Evolutionary conservation across 1,140 invertebrate genomes (phyloP), one percentile per base, ranked within the genome.

Genomic region (Orchesella cincta): DNA sequence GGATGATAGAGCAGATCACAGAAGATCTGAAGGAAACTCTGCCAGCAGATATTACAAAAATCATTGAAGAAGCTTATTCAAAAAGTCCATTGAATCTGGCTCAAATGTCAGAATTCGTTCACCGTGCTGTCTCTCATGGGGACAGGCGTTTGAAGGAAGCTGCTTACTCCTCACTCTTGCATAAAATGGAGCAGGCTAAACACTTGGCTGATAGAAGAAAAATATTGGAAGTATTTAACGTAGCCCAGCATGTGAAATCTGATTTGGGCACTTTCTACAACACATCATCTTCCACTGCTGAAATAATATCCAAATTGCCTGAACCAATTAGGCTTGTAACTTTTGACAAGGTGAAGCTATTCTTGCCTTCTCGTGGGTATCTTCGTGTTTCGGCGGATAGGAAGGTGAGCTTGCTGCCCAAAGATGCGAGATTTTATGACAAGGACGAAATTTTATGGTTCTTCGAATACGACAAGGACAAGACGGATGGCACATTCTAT

Each of bases 391-490:
- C 34, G 0, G 46, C 73, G 0, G 77, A 78, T 20, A n/a, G 73
- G 34, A 78, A 78, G 34, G 73, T 78, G 1, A 75, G 54, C n/a
- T 31, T 78, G 18, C 73, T 78, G 12, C 77, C 77, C 5, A 46
- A 78, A 46, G 77, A 78, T 26, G 62, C 26, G 26, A 39, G 62
- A 36, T 78, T 78, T 35, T 78, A 75, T 36, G 73, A 75, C 52
- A 78, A 71, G 26, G 77, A 78, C 33, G 77, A 78, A 54, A 36
- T 78, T 23, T 39, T 36, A 8, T 78, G 77, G 77, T 29, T 51
- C 1, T 78, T 78, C 72, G 77, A 78, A 51, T 78, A 75, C 23
- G 77, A 78, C 39, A 78, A 78, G 73, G 77, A 78, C 18, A 74
- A 75, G 62, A 23, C 73, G 14, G 77, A 78, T 26, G 77, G 77